Evolutionary conservation across 53 echinoderm and acorn worm species (phyloP).

Genomic region (Temnopleurus reevesii): DNA sequence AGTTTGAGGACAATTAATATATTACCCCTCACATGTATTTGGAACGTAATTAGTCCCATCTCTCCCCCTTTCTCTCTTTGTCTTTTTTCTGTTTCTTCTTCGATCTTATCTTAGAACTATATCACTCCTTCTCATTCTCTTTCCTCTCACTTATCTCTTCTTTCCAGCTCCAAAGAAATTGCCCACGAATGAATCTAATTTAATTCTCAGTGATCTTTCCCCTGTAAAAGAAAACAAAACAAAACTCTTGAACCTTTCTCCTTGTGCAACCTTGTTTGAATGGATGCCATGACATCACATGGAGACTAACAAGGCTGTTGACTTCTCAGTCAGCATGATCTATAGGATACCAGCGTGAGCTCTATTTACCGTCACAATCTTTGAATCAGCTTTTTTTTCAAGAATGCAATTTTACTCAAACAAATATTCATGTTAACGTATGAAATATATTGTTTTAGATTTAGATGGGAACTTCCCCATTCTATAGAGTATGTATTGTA

Average conservation of each 20-base stretch:
- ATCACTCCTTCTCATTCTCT: not conserved
- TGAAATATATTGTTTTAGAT: no score
- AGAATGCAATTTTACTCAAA: not conserved
- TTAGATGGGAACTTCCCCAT: no score
- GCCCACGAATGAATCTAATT: not conserved
- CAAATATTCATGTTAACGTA: no score
- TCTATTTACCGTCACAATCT: not conserved
- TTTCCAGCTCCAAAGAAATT: not conserved
- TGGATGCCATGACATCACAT: no score
- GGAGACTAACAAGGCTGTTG: not conserved
- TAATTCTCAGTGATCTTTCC: not conserved
- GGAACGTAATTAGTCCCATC: no score
- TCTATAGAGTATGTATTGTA: no score
- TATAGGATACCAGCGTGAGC: not conserved
- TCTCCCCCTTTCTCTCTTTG: no score
- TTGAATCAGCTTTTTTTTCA: constrained; percentile 18
- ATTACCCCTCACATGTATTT: no score
- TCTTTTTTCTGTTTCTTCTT: no score
- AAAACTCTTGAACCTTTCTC: not conserved
- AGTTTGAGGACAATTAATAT: no score
- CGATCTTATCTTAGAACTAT: no score
- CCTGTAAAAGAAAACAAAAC: not conserved
- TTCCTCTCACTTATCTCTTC: not conserved
- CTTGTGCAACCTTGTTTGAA: no score
- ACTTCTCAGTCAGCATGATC: not conserved